Conservation (phyloP, 2,113 vertebrate genomes). For the Megaleporinus macrocephalus region DNA sequence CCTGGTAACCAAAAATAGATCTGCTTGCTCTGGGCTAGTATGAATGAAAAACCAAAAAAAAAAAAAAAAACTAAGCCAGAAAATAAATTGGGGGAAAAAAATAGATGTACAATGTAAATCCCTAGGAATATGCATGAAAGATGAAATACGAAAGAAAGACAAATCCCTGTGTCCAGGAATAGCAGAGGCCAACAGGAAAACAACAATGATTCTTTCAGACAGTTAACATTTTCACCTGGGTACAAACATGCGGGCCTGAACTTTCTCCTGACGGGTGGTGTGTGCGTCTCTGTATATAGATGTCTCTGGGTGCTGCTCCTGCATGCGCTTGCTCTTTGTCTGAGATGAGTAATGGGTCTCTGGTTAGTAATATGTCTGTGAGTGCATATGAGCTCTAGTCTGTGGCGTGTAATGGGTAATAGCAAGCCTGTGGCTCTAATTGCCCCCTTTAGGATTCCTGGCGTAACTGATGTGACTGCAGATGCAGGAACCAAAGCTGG, state of each 20-base stretch:
- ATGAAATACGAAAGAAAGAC: neutral
- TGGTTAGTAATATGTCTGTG: conserved; percentile 8
- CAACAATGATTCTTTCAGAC: conserved; percentile 28
- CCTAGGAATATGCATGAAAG: neutral
- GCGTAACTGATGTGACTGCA: conserved; percentile 20
- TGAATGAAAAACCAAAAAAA: neutral
- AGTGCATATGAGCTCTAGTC: conserved; percentile 2
- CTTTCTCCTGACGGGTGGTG: neutral
- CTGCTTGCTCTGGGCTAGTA: neutral
- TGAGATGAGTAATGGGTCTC: conserved; percentile 15
- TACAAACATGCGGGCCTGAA: conserved; percentile 7
- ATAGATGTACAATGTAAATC: too few relatives aligned
- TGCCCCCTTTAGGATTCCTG: conserved; percentile 33
- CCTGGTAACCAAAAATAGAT: neutral
- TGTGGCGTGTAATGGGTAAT: conserved; percentile 17
- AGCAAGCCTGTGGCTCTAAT: conserved; percentile 28
- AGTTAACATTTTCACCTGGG: conserved; percentile 42
- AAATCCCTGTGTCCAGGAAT: neutral
- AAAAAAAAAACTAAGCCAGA: neutral
- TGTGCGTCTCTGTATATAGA: conserved; percentile 9
- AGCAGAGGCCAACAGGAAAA: conserved; percentile 16
- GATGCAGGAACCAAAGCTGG: neutral
- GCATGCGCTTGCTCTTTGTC: neutral
- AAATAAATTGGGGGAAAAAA: neutral
- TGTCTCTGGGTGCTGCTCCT: conserved; percentile 8